phyloP scores from a whole-genome alignment of 2,113 vertebrate species.

The Protobothrops flavoviridis region DNA sequence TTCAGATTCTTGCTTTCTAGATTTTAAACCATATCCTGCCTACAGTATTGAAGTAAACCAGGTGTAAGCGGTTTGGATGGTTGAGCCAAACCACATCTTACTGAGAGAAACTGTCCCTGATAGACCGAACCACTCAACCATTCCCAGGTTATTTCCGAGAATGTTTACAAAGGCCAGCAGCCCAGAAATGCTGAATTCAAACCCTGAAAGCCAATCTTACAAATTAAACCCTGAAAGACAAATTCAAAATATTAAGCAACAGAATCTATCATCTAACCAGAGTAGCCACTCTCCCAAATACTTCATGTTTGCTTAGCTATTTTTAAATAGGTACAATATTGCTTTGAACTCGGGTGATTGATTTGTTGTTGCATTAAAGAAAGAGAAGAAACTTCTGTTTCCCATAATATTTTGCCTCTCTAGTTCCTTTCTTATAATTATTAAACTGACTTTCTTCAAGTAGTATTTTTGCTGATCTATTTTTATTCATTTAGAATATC shows the following conservation, averaged over 20 bases:
- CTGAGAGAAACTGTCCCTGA: conserved; percentile 63
- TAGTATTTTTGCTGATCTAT: conserved; percentile 19
- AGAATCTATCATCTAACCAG: conserved; percentile 56
- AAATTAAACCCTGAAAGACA: conserved; percentile 64
- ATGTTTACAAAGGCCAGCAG: conserved; percentile 71
- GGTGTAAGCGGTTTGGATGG: conserved; percentile 74
- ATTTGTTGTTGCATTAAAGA: conserved; percentile 34
- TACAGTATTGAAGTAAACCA: conserved; percentile 68
- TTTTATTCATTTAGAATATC: neutral
- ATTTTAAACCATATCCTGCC: conserved; percentile 69
- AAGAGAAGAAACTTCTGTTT: neutral
- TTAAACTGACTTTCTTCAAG: neutral
- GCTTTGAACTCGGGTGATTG: conserved; percentile 39
- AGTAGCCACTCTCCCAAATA: conserved; percentile 22
- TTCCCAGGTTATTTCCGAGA: conserved; percentile 50
- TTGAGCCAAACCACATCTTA: conserved; percentile 76
- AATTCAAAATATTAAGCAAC: conserved; percentile 50
- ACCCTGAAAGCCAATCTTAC: conserved; percentile 51
- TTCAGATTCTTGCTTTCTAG: conserved; percentile 56
- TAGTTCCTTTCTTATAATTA: neutral
- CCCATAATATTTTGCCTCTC: neutral
- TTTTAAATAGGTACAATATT: conserved; percentile 45
- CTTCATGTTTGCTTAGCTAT: conserved; percentile 48
- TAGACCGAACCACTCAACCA: conserved; percentile 55
- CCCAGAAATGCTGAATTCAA: conserved; percentile 67